Conservation (phyloP, 2,113 vertebrate species). For the Myotis yumanensis region DNA sequence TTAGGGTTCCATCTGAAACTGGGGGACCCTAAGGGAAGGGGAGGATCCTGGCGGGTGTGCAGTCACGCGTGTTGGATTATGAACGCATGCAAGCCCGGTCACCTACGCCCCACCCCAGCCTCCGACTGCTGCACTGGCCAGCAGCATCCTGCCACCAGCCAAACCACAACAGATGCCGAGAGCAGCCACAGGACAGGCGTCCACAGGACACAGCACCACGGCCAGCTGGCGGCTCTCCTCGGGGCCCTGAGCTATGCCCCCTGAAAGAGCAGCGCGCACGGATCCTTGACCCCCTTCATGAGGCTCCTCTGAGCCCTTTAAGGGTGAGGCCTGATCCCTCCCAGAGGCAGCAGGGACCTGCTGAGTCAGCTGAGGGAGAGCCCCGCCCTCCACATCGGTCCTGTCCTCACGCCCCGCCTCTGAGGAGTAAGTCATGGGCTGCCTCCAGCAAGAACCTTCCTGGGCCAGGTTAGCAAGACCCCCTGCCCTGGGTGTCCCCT, state of each 20-base stretch:
- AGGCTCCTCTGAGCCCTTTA: too few relatives aligned
- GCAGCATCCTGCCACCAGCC: neutral
- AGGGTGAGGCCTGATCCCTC: neutral
- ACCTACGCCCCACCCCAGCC: neutral
- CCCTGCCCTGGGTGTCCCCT: neutral
- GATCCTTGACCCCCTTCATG: neutral
- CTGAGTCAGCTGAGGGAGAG: neutral
- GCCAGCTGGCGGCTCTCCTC: neutral
- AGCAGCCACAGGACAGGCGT: neutral
- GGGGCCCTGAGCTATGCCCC: neutral
- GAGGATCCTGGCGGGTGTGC: neutral
- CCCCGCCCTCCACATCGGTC: neutral
- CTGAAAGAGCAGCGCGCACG: neutral
- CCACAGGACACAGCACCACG: neutral
- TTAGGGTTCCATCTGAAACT: neutral
- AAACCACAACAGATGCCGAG: neutral
- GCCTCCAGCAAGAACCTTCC: neutral
- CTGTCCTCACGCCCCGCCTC: neutral
- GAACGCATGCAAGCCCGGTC: neutral
- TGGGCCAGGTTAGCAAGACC: neutral
- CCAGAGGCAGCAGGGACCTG: neutral
- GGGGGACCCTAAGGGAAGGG: neutral
- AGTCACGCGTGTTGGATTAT: neutral
- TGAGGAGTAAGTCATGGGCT: neutral
- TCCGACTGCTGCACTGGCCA: neutral